Base-by-base conservation (phyloP, 2,113 vertebrate genomes). In the Holacanthus passer region DNA sequence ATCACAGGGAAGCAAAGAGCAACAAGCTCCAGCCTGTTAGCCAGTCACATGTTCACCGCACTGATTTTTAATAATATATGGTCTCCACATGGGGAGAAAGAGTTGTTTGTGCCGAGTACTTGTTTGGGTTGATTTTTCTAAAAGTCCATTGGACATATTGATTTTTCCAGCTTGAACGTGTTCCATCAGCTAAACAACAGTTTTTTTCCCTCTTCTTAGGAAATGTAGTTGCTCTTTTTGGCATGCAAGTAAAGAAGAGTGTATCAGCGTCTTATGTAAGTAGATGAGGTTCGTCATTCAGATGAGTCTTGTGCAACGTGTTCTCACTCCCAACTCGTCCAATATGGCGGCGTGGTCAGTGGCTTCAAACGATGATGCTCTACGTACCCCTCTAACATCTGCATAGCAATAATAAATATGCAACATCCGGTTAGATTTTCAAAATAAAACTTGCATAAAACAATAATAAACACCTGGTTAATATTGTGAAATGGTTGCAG, bases 11-110 rank as follows among this genome's bases (percentile, higher is more conserved):
- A 69, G 81, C 74, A 62, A 72, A 68, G 69, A 89, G 86, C 91
- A 90, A 91, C 91, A 92, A 86, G 87, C 87, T 72, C 78, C 78
- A 79, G 87, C 84, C 83, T 77, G 85, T 86, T 74, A 69, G 77
- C 41, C 59, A n/a, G 71, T 83, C 83, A 59, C 71, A 72, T 75
- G 63, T 72, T 65, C 32, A 19, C 39, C 53, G 47, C 69, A 50
- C 50, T 47, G 24, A 45, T 82, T 82, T 84, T 83, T 48, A 80
- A 74, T 74, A 55, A 59, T 77, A 32, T 41, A 83, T 76, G 29
- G 11, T 56, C 32, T 73, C 14, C 64, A 86, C 11, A 45, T n/a
- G 32, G 32, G 47, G 48, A 62, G 17, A 35, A 55, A 20, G 39
- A 47, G 48, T 56, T 72, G 55, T 73, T 79, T 65, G 29, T 45